Conservation (phyloP, 2,113 vertebrate genomes). For the Sterrhoptilus dennistouni region DNA sequence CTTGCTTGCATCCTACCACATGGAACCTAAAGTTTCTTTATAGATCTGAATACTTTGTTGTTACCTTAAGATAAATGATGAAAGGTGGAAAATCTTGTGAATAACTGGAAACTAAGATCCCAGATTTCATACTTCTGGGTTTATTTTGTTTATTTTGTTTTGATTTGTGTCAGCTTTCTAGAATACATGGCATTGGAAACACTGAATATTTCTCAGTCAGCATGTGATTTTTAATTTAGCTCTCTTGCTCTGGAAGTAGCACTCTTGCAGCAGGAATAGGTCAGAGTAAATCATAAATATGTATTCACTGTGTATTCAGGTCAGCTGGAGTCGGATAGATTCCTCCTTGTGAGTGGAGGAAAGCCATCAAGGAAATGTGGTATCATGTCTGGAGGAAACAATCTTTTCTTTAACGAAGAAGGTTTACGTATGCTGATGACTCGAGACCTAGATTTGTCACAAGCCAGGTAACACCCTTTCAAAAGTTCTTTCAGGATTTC, state of each 20-base stretch:
- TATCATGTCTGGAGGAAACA: slow-evolving; percentile 95
- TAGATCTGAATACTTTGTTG: background rate
- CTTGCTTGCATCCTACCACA: background rate
- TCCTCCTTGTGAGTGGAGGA: slow-evolving; percentile 90
- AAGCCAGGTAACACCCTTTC: slow-evolving; percentile 84
- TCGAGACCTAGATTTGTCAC: slow-evolving; percentile 91
- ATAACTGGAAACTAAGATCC: background rate
- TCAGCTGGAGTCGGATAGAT: slow-evolving; percentile 86
- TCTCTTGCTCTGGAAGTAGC: background rate
- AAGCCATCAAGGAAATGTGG: slow-evolving; percentile 97
- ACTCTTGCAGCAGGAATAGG: background rate
- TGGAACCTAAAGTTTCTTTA: background rate
- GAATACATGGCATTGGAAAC: background rate
- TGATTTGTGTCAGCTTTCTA: background rate
- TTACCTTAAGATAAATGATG: background rate
- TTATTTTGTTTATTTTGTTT: background rate
- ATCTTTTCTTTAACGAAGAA: slow-evolving; percentile 96
- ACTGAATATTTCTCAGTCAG: background rate
- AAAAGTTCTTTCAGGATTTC: background rate
- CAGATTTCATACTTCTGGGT: background rate
- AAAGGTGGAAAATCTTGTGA: background rate
- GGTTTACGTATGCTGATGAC: slow-evolving; percentile 95
- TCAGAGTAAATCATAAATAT: slow-evolving; percentile 15
- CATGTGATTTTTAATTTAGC: background rate
- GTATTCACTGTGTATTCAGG: slow-evolving; percentile 71